These are phyloP conservation scores for Ageneiosus marmoratus DNA, from an alignment of 2,113 vertebrate genomes.

Conservation along the genomic window DNA sequence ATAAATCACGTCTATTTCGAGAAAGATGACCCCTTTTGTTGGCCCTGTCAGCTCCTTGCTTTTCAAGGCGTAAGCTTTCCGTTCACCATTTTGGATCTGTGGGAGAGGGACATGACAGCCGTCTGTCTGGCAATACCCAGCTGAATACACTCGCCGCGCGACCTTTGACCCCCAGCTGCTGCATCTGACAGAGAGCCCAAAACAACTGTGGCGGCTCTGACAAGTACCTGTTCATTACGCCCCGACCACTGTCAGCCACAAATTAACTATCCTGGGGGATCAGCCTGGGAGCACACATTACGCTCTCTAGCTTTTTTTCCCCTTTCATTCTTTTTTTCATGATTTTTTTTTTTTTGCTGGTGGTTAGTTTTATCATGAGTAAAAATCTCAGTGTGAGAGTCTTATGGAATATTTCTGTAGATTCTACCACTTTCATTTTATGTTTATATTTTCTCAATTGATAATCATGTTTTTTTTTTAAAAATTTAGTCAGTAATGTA, in stretches of 20 bases:
- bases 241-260: slow-evolving; percentile 93
- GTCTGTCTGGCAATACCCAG: slow-evolving; percentile 96
- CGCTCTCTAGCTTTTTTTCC: slow-evolving; percentile 49
- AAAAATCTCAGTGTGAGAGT: background rate
- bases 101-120: slow-evolving; percentile 99
- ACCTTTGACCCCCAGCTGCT: slow-evolving; percentile 99
- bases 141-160: slow-evolving; percentile 92
- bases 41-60: slow-evolving; percentile 99
- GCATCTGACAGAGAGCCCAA: slow-evolving; percentile 99
- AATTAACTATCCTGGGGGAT: slow-evolving; percentile 99
- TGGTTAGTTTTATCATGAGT: slow-evolving; percentile 41
- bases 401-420: background rate
- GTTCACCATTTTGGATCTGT: slow-evolving; percentile 99
- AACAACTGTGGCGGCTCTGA: slow-evolving; percentile 99
- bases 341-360: background rate
- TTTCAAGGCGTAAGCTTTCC: slow-evolving; percentile 99
- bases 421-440: background rate
- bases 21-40: slow-evolving; percentile 99
- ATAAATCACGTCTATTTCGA: slow-evolving; percentile 99
- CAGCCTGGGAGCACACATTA: slow-evolving; percentile 82
- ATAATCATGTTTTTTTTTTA: background rate
- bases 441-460: background rate
- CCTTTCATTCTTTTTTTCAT: slow-evolving; percentile 8
- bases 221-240: slow-evolving; percentile 99
- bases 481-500: background rate